Base-by-base conservation (phyloP, 2,113 vertebrate species). In the Tychaedon coryphoeus region DNA sequence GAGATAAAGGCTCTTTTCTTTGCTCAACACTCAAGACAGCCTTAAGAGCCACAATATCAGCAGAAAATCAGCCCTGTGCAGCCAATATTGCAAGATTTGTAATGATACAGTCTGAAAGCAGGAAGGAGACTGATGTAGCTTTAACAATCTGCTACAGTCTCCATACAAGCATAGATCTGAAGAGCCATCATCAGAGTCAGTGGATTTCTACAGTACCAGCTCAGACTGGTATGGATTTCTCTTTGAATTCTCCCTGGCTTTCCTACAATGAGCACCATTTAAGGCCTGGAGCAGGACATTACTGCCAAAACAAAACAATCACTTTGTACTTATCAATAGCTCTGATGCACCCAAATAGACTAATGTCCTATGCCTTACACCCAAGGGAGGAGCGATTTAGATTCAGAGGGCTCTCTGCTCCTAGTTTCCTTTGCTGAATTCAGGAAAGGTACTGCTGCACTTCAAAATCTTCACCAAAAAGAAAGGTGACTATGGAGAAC, bases 1-100 rank as follows among this genome's bases (percentile, higher is more conserved):
- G 83, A 70, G 67, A 92, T 73, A 88, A 93, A 91, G 64, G 56
- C 50, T 80, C 54, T 57, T 93, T 71, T 90, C 70, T 92, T 60
- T 73, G 60, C 74, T 82, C 66, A 90, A 43, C 38, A 66, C 54
- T 86, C 72, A 80, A 89, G 69, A 81, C 36, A 86, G 69, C 34
- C 47, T 91, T 36, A 86, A 88, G 56, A 92, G 65, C 29, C 84
- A 58, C 12, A n/a, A 5, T 53, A 76, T 71, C 79, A 92, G 80
- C 43, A 89, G 64, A 91, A 89, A 69, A 58, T 14, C 56, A 79
- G 61, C 24, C 28, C 40, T 34, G 20, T 12, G 38, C 38, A 74
- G 85, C 34, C 53, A 47, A 34, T 67, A 51, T 58, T 51, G 61
- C 57, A 74, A 48, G 74, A 82, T 60, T 25, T 82, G 62, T 67